phyloP scores from a whole-genome alignment of 2,113 vertebrate genomes.

The Albula glossodonta region DNA sequence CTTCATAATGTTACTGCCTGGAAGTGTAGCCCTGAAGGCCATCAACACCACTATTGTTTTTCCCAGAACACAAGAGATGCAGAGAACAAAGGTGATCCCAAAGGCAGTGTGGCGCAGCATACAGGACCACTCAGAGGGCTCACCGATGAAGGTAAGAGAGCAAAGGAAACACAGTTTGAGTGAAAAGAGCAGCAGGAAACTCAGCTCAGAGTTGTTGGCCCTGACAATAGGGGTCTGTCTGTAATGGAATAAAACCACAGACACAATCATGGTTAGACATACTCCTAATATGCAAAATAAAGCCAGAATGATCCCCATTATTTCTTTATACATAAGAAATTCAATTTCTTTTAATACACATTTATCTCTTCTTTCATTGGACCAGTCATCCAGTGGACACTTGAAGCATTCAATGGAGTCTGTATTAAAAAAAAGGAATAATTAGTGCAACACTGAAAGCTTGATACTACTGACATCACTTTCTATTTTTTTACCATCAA shows the following conservation, averaged over 20 bases:
- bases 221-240: conserved; percentile 44
- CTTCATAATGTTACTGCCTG: conserved; percentile 43
- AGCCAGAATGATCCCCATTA: conserved; percentile 38
- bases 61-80: conserved; percentile 50
- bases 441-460: neutral
- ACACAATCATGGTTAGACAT: conserved; percentile 35
- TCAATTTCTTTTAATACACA: conserved; percentile 50
- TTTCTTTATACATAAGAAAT: conserved; percentile 53
- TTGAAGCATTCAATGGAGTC: conserved; percentile 48
- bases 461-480: neutral
- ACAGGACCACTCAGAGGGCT: conserved; percentile 36
- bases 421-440: conserved; percentile 42
- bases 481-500: neutral
- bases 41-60: conserved; percentile 51
- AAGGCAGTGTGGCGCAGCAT: conserved; percentile 47
- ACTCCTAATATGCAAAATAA: conserved; percentile 42
- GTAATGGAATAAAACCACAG: conserved; percentile 48
- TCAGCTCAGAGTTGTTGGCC: conserved; percentile 44
- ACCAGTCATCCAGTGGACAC: conserved; percentile 53
- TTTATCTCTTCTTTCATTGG: conserved; percentile 36
- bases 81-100: conserved; percentile 55
- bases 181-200: conserved; percentile 49
- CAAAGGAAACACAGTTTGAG: conserved; percentile 38
- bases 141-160: conserved; percentile 47
- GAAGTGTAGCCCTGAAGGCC: conserved; percentile 47